Base-by-base conservation (phyloP, 2,113 vertebrate genomes). In the Sisor rabdophorus region DNA sequence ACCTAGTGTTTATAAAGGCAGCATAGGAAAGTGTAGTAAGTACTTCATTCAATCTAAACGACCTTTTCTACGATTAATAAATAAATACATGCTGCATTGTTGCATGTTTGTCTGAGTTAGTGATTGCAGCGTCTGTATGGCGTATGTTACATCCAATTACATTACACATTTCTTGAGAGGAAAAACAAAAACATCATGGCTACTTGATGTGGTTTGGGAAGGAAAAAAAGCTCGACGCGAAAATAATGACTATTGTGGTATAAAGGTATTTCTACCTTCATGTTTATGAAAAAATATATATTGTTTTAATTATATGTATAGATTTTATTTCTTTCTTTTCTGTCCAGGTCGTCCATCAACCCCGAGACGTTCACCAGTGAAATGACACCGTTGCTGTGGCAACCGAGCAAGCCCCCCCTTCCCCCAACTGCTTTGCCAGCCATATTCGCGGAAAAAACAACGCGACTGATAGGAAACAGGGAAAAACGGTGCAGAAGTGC, bases 331-430 rank as follows among this genome's bases (percentile, higher is more conserved):
- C 76, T 74, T 59, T 75, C 47, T 71, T 15, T 50, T 32, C 20
- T 77, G 44, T 70, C 68, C 65, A 70, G 71, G 52, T 60, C 15
- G 50, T 68, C 47, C 40, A 79, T 76, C 30, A 82, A 32, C 30
- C 30, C 61, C 88, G 89, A 91, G 89, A 91, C 90, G 90, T 90
- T 89, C 89, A 90, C 86, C 87, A 89, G 87, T 88, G 90, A 92
- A 92, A 91, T 91, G 90, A 91, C 88, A 92, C 88, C 87, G 92
- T 93, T 92, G 89, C 90, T 86, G 85, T 91, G 89, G 91, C 89
- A 93, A 93, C 91, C 83, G 56, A 60, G 74, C 79, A 30, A 59
- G 75, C 26, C 61, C 2, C 65, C 24, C 12, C 48, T 47, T 59
- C 64, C 81, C 73, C 55, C 58, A 61, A 69, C 58, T 79, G 60